Percentiles rank a stretch among this genome's conserved stretches.
Evolutionary conservation across 2,797 vertebrate species (phyloP).

Genomic region (Tauraco hartlaubi): DNA sequence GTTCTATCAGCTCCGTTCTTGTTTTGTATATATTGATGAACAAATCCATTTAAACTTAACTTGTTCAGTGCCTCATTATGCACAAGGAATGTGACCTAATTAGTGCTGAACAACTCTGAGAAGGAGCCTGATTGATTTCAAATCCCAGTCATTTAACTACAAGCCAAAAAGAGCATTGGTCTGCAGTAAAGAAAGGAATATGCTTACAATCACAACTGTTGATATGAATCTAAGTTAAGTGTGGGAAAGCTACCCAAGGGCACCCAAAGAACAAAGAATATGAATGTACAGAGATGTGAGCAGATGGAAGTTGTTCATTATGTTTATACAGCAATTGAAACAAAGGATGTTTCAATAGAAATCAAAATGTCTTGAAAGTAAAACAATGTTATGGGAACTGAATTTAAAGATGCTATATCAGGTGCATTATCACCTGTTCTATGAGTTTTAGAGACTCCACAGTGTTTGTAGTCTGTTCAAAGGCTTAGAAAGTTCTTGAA

Average conservation of each 20-base stretch:
- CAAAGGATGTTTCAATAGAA: not conserved
- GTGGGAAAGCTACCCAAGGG: not conserved
- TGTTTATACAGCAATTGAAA: not conserved
- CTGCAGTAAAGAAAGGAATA: not conserved
- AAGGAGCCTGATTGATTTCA: slow-evolving; percentile 6
- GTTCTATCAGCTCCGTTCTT: not conserved
- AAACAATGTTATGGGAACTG: not conserved
- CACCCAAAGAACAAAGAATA: not conserved
- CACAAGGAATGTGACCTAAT: not conserved
- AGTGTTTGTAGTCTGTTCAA: not conserved
- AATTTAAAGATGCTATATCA: not conserved
- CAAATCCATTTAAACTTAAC: not conserved
- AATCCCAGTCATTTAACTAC: not conserved
- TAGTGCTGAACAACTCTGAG: not conserved
- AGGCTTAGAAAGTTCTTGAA: not conserved
- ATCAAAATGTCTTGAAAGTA: not conserved
- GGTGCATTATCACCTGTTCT: not conserved
- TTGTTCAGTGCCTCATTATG: not conserved
- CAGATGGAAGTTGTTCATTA: not conserved
- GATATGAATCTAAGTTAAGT: not conserved
- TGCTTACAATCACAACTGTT: not conserved
- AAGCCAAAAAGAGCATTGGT: not conserved
- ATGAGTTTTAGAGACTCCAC: not conserved
- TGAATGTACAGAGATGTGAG: not conserved
- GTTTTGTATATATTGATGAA: not conserved